phyloP scores from a whole-genome alignment of 2,888 invertebrate genomes.

The Stenurella melanura region DNA sequence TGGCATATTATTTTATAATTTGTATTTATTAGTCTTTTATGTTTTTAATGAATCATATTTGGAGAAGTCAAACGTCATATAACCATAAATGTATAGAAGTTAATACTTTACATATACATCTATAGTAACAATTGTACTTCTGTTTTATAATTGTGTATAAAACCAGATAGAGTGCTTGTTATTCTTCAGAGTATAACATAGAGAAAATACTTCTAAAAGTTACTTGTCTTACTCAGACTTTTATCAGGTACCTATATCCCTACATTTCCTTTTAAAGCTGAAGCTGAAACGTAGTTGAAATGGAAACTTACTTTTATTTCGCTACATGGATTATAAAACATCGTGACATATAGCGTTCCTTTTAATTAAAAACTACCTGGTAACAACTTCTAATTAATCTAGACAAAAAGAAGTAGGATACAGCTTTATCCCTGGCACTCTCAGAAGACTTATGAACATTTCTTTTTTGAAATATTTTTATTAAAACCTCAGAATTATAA shows the following conservation, averaged over 20 bases:
- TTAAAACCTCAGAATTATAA: too few species aligned
- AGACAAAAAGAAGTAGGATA: neutral
- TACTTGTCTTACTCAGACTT: neutral
- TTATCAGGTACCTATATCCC: neutral
- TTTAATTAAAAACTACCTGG: neutral
- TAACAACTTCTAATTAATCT: conserved; percentile 1
- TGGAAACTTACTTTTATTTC: neutral
- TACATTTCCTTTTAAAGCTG: neutral
- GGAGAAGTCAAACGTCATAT: too few species aligned
- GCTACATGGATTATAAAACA: neutral
- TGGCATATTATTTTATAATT: too few species aligned
- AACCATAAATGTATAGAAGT: too few species aligned
- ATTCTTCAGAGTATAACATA: neutral
- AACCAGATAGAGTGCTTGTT: too few species aligned
- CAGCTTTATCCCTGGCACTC: neutral
- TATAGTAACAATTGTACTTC: neutral
- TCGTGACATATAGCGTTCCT: neutral
- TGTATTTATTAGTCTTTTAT: too few species aligned
- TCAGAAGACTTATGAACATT: neutral
- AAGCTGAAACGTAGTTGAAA: neutral
- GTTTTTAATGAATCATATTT: too few species aligned
- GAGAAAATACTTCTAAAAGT: neutral
- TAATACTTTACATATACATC: too few species aligned
- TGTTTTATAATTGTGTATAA: too few species aligned
- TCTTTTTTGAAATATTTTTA: neutral